These are phyloP conservation scores for Acanthiza pusilla DNA, from an alignment of 2,797 vertebrate genomes.

Conservation along the genomic window DNA sequence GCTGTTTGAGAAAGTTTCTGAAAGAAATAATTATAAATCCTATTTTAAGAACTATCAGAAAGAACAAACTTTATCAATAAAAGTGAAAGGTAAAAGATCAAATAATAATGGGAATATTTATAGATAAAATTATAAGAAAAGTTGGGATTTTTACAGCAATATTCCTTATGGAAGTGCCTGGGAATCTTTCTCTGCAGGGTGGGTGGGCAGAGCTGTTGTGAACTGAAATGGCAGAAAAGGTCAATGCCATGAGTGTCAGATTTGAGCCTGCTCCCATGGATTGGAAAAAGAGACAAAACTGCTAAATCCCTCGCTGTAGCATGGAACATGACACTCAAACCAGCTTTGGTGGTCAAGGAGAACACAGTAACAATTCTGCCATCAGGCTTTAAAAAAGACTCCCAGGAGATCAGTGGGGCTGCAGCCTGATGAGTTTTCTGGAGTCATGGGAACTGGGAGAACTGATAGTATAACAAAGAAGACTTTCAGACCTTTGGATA, in stretches of 20 bases:
- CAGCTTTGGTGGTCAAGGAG: neutral
- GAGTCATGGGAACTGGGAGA: neutral
- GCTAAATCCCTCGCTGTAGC: neutral
- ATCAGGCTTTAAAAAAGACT: neutral
- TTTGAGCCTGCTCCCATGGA: neutral
- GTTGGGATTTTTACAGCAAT: neutral
- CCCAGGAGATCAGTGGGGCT: neutral
- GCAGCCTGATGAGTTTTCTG: neutral
- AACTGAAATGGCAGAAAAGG: neutral
- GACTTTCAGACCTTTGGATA: neutral
- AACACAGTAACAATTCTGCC: neutral
- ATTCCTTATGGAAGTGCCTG: neutral
- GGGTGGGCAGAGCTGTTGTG: neutral
- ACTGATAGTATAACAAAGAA: neutral
- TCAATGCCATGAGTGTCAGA: no score
- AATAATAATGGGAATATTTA: neutral
- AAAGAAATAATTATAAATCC: neutral
- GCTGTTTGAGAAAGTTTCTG: neutral
- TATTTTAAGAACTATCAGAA: neutral
- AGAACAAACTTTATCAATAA: neutral
- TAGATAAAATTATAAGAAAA: neutral
- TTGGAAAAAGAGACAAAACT: neutral
- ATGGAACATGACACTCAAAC: neutral
- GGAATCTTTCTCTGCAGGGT: neutral
- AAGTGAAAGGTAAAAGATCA: neutral